A percentile compares a stretch with the other conserved stretches of the same genome.
Conservation (phyloP, 2,113 vertebrate species). For the Psephotus haematonotus region DNA sequence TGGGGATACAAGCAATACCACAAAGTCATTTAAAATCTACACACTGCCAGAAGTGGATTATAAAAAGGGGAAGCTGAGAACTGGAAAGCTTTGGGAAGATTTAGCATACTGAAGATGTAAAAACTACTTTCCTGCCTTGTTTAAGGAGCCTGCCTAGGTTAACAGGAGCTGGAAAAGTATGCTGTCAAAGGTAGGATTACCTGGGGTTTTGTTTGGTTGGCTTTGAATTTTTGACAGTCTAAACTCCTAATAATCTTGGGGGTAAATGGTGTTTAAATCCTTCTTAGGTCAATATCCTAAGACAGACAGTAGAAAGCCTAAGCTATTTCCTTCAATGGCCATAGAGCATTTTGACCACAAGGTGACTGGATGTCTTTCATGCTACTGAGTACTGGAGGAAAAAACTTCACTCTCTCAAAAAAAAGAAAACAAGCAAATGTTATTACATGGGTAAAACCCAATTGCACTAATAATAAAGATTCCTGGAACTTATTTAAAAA, state of each 20-base stretch:
- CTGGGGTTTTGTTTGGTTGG: neutral
- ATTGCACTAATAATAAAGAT: neutral
- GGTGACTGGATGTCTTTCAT: neutral
- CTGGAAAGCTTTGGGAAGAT: slow-evolving; percentile 18
- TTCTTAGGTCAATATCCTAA: neutral
- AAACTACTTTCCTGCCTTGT: slow-evolving; percentile 7
- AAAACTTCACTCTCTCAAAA: neutral
- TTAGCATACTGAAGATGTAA: slow-evolving; percentile 27
- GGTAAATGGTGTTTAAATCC: neutral
- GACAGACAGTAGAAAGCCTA: neutral
- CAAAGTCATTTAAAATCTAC: slow-evolving; percentile 38
- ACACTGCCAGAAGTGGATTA: slow-evolving; percentile 22
- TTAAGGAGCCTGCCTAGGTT: neutral
- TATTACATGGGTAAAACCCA: neutral
- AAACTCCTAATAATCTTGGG: neutral
- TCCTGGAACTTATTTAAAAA: neutral
- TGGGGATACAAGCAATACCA: slow-evolving; percentile 10
- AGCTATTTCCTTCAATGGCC: neutral
- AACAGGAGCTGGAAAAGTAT: neutral
- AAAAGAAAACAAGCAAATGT: neutral
- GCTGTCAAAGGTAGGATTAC: neutral
- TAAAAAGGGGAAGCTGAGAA: neutral
- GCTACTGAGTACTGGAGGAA: neutral
- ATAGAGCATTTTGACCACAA: neutral
- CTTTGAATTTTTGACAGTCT: neutral